Conservation (phyloP, 2,113 vertebrate genomes). For the Embiotoca jacksoni region DNA sequence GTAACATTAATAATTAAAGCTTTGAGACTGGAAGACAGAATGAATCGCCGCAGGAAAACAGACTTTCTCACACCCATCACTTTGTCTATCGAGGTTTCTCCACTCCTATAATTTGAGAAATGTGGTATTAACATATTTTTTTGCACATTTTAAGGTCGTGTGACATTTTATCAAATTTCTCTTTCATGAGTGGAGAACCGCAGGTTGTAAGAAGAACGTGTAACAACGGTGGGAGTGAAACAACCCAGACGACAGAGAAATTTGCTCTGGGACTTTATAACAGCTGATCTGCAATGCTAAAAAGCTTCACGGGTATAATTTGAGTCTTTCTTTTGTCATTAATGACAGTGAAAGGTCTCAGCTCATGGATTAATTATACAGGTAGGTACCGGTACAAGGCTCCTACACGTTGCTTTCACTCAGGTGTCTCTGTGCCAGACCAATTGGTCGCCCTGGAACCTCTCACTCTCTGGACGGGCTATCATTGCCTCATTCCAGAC, state of each 20-base stretch:
- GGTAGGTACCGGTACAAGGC: not conserved
- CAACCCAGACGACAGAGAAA: not conserved
- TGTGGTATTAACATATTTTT: slow-evolving; percentile 10
- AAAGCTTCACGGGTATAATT: slow-evolving; percentile 9
- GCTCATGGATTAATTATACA: not conserved
- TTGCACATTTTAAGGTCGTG: slow-evolving; percentile 9
- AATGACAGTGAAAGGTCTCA: slow-evolving; percentile 1
- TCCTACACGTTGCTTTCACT: not conserved
- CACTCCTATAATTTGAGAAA: slow-evolving; percentile 17
- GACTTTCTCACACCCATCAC: slow-evolving; percentile 32
- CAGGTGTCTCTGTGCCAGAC: not conserved
- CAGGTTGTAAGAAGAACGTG: slow-evolving; percentile 1
- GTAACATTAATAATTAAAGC: slow-evolving; percentile 74
- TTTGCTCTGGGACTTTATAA: slow-evolving; percentile 9
- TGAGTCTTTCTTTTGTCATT: not conserved
- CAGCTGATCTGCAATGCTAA: not conserved
- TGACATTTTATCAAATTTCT: slow-evolving; percentile 11
- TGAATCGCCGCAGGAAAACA: slow-evolving; percentile 57
- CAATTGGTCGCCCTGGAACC: slow-evolving; percentile 1
- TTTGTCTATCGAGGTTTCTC: slow-evolving; percentile 15
- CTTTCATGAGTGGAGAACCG: not conserved
- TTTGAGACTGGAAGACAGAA: slow-evolving; percentile 61
- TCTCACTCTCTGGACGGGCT: not conserved
- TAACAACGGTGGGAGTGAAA: not conserved
- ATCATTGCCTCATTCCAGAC: too few species aligned